Base-by-base conservation (phyloP, 2,888 invertebrate genomes). In the Polydrusus pterygomalis region DNA sequence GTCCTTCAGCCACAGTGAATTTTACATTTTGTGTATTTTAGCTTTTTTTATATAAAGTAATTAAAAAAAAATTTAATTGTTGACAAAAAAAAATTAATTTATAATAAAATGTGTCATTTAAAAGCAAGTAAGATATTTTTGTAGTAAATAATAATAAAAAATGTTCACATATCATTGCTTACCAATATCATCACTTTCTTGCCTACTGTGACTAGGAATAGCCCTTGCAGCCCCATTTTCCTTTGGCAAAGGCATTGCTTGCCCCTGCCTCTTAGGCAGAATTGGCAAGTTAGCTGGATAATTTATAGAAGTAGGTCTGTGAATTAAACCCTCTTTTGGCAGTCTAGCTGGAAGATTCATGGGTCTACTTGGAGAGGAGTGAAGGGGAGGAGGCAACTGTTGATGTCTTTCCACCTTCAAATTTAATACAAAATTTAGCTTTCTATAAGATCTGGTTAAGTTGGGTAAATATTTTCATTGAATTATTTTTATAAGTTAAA, bases 181-280 rank as follows among this genome's bases (percentile, higher is more conserved):
- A 63, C 43, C 51, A 20, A 54, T 40, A 34, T 72, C 72, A 34
- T 56, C 15, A 38, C 56, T 69, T 17, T 15, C 65, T 56, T 30
- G 49, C 17, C 30, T 8, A 18, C 18, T 47, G 60, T 25, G 45
- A 20, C 25, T 40, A 34, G 49, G 25, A 20, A 49, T 20, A 13
- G 11, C 34, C 18, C 18, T 45, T 30, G 45, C 38, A 72, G 20
- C 17, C 13, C 25, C 62, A 71, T 71, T 78, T 56, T 78, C 74
- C 47, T 79, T 72, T n/a, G 87, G 87, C 74, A 87, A 79, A 18
- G 87, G 87, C 87, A 87, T 86, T 8, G 84, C 82, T 70, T 82
- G 80, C 8, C 85, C 87, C 80, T 87, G 86, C 74, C 87, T 82
- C 74, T 84, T 83, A 10, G 85, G 83, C n/a, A 64, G 13, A 47